Percentiles rank a stretch among this genome's conserved stretches.
These are phyloP conservation scores for Grallaria varia DNA, from an alignment of 2,113 vertebrate species.

Conservation along the genomic window DNA sequence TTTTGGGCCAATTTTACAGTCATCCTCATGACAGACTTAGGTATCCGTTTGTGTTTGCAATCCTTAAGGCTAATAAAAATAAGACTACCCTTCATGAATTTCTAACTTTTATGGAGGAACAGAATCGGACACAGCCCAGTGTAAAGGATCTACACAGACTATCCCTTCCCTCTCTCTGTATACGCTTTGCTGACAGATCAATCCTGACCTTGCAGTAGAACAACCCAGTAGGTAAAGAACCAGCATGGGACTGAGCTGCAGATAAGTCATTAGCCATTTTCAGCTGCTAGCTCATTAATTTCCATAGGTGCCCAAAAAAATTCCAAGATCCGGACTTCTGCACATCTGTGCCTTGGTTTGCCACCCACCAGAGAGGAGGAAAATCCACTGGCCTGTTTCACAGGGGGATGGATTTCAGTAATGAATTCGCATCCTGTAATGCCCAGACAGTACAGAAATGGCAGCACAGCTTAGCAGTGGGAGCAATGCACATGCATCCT, in stretches of 20 bases:
- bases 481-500: not conserved
- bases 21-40: not conserved
- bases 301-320: not conserved
- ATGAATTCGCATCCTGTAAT: not conserved
- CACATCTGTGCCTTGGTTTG: not conserved
- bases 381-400: not conserved
- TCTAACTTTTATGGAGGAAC: not conserved
- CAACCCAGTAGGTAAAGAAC: not conserved
- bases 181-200: not conserved
- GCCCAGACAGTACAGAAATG: rapidly evolving
- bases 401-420: not conserved
- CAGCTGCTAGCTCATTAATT: not conserved
- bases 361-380: not conserved
- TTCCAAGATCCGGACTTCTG: not conserved
- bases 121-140: not conserved
- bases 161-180: not conserved
- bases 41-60: not conserved
- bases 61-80: not conserved
- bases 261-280: not conserved
- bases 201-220: not conserved
- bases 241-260: not conserved
- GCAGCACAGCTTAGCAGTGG: not conserved
- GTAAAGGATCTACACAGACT: not conserved
- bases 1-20: not conserved
- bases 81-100: not conserved